Base-by-base conservation (phyloP, 2,888 invertebrate genomes). In the Cheilosia vernalis region DNA sequence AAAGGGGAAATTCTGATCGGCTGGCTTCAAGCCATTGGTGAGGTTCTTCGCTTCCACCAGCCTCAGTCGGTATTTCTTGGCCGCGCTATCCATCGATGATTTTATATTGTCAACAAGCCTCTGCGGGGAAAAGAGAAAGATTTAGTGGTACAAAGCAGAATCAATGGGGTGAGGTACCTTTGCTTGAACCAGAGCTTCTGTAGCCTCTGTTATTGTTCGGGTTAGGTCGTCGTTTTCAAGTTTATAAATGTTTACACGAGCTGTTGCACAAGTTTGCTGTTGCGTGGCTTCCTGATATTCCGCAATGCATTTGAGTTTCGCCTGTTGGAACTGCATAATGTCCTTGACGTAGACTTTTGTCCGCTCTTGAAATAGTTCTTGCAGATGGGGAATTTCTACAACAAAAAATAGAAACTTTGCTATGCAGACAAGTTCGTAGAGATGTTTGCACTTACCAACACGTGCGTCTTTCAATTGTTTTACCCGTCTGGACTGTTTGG, bases 11-110 rank as follows among this genome's bases (percentile, higher is more conserved):
- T 92, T 93, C 0, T 89, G 87, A 76, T 95, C 94, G 0, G 92
- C 92, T 0, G 95, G 95, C 61, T 93, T 91, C 60, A 93, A 92
- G 66, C 94, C 94, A 51, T 93, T 92, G 4, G 95, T 95, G 1
- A 92, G 89, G 1, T 91, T 89, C 88, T 93, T 93, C 0, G 95
- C 95, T 88, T 93, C 93, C 0, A 89, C 73, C 2, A 94, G 90
- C 56, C 94, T 93, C 87, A 92, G 92, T 88, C 94, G 93, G 0
- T 94, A 93, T 72, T 93, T 92, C 1, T 88, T 89, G 85, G 92
- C 93, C 0, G 91, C 89, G 0, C 90, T 88, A 2, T 87, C 89
- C 0, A 93, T 88, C 0, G 89, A 88, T 19, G 87, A 88, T 9
- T 91, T 90, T 33, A 93, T 91, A 81, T 91, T 92, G 24, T 92